Base-by-base conservation (phyloP, 2,797 vertebrate genomes). In the Lepus townsendii region DNA sequence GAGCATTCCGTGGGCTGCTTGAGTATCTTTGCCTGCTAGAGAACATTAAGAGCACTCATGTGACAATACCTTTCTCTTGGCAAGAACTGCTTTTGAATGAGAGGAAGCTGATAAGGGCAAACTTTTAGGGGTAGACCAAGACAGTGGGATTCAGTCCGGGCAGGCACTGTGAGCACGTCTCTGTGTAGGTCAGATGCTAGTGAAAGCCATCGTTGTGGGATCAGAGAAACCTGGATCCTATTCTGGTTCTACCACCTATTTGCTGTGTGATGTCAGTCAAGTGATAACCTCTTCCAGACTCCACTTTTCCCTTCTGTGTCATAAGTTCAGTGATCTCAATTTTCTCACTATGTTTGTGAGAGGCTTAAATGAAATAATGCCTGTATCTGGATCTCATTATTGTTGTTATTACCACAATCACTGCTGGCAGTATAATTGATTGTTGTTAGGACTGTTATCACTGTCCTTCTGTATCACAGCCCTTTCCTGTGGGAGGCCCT, bases 301-400 rank as follows among this genome's bases (percentile, higher is more conserved):
- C 57, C 22, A 27, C 0, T 47, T 71, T 82, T 11, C 26, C 65
- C 26, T 50, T 24, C 7, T 2, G 4, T 35, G 0, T n/a, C 24
- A 14, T 11, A 10, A 62, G 50, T 17, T 5, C 6, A 9, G 14
- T 3, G 27, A 35, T 7, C 14, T 27, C 1, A 0, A 5, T 57
- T 72, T 91, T 52, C 69, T 86, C 19, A 11, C 14, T 27, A 11
- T 65, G 62, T 20, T 26, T 84, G 32, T 22, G 50, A 32, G 73
- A 50, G 24, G 27, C 2, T n/a, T 57, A 13, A 14, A 1, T 60
- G 68, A 52, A 82, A 63, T 42, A 32, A 26, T 71, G 52, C 22
- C 26, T 38, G 7, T 50, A 19, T 27, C 52, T 69, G 42, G 42
- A 47, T 76, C 4, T 75, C 66, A 27, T 32, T 54, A 0, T 35